These are phyloP conservation scores for Pithys albifrons DNA, from an alignment of 2,113 vertebrate genomes.

Conservation along the genomic window DNA sequence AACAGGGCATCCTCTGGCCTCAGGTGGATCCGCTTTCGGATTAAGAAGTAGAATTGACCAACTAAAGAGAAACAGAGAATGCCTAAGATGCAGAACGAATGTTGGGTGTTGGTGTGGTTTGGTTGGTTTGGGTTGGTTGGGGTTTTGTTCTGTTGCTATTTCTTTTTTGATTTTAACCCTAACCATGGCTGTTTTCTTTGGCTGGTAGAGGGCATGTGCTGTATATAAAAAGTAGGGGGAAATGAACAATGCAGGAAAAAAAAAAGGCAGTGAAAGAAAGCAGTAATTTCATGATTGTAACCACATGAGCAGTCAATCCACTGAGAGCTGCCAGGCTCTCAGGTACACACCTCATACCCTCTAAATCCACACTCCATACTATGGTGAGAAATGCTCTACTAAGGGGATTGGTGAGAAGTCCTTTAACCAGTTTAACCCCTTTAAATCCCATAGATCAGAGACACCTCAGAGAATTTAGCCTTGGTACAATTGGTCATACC, in stretches of 20 bases:
- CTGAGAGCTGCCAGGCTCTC: neutral
- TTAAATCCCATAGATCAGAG: neutral
- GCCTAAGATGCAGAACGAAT: neutral
- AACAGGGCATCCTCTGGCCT: slow-evolving; percentile 95
- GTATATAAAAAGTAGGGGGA: neutral
- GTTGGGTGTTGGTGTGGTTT: neutral
- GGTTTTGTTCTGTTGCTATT: neutral
- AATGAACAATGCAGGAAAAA: neutral
- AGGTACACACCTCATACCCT: neutral
- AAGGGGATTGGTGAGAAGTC: neutral
- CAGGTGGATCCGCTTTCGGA: slow-evolving; percentile 94
- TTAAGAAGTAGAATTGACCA: slow-evolving; percentile 96
- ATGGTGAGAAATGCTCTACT: neutral
- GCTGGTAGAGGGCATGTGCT: neutral
- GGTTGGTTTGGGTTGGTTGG: neutral
- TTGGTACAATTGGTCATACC: neutral
- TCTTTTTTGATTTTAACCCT: neutral
- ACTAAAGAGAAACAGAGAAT: slow-evolving; percentile 73
- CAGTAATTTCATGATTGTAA: neutral
- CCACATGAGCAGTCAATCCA: neutral
- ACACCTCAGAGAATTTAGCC: neutral
- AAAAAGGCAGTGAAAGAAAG: neutral
- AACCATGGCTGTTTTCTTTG: neutral
- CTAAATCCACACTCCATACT: neutral
- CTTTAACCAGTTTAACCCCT: neutral